A percentile compares a stretch with the other conserved stretches of the same genome.
phyloP scores from a whole-genome alignment of 2,113 vertebrate genomes.

The Barbus barbus region DNA sequence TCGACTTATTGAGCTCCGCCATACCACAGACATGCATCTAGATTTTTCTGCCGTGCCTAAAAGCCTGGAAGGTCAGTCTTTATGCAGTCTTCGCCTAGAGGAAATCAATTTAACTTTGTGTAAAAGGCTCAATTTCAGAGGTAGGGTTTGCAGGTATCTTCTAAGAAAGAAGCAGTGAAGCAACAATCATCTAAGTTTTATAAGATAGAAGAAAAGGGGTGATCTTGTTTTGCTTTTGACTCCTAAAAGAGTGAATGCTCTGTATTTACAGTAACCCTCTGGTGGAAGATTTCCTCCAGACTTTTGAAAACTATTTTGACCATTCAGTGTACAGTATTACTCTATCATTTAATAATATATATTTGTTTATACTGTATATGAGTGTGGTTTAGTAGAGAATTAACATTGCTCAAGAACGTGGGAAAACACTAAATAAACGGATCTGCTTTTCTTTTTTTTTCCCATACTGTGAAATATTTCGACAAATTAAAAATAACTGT shows the following conservation, averaged over 20 bases:
- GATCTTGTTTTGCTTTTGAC: background rate
- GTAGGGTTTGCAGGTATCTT: background rate
- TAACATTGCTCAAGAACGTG: background rate
- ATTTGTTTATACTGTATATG: background rate
- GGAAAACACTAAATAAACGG: background rate
- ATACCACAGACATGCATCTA: conserved; percentile 19
- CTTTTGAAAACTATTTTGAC: background rate
- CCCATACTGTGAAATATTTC: background rate
- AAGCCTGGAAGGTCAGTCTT: background rate
- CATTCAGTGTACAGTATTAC: background rate
- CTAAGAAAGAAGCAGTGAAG: background rate
- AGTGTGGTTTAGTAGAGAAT: background rate
- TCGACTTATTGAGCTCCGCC: conserved; percentile 12
- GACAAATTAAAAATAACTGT: too few species aligned
- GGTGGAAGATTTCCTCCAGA: background rate
- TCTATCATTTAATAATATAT: background rate
- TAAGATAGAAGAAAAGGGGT: background rate
- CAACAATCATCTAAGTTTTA: background rate
- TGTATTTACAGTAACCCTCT: conserved; percentile 5
- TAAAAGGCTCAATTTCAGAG: conserved; percentile 4
- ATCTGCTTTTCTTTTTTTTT: background rate
- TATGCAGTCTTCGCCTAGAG: background rate
- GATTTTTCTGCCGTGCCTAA: background rate
- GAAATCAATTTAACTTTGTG: conserved; percentile 38
- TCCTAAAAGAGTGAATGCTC: too few species aligned